phyloP scores from a whole-genome alignment of 2,888 invertebrate genomes.

The Acanthosoma haemorrhoidale region DNA sequence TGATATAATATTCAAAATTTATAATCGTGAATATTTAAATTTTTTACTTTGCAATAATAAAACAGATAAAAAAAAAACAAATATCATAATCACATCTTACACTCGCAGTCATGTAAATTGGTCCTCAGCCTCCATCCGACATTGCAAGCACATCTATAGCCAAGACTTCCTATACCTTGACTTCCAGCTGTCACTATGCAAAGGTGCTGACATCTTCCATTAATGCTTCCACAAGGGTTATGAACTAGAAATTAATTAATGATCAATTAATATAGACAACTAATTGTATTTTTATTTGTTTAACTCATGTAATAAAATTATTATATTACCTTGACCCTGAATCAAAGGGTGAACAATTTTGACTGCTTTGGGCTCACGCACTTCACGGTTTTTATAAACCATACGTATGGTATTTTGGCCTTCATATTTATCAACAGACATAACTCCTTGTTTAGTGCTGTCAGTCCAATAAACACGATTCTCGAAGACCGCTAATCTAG shows the following conservation, averaged over 20 bases:
- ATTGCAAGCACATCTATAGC: slow-evolving; percentile 86
- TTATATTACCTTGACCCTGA: slow-evolving; percentile 58
- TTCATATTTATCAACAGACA: slow-evolving; percentile 80
- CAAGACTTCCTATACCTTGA: slow-evolving; percentile 58
- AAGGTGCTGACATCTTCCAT: slow-evolving; percentile 88
- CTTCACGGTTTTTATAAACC: slow-evolving; percentile 72
- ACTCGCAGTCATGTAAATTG: slow-evolving; percentile 72
- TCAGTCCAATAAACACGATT: slow-evolving; percentile 88
- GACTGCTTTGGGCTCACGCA: slow-evolving; percentile 76
- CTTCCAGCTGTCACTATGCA: slow-evolving; percentile 80
- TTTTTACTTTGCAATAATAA: too few relatives aligned
- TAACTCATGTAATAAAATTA: not conserved
- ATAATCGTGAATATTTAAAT: not conserved
- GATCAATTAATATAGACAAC: not conserved
- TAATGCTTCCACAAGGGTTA: slow-evolving; percentile 81
- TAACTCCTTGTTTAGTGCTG: slow-evolving; percentile 79
- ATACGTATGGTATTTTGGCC: slow-evolving; percentile 72
- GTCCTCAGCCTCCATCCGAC: slow-evolving; percentile 73
- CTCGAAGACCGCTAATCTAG: slow-evolving; percentile 76
- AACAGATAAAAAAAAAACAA: not conserved
- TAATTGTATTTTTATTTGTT: not conserved
- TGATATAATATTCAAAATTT: not conserved
- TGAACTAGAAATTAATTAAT: slow-evolving; percentile 45
- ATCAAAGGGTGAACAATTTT: slow-evolving; percentile 73
- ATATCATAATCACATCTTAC: slow-evolving; percentile 44